These are phyloP conservation scores for Phalanger gymnotis DNA, from an alignment of 2,797 vertebrate genomes.

Conservation along the genomic window DNA sequence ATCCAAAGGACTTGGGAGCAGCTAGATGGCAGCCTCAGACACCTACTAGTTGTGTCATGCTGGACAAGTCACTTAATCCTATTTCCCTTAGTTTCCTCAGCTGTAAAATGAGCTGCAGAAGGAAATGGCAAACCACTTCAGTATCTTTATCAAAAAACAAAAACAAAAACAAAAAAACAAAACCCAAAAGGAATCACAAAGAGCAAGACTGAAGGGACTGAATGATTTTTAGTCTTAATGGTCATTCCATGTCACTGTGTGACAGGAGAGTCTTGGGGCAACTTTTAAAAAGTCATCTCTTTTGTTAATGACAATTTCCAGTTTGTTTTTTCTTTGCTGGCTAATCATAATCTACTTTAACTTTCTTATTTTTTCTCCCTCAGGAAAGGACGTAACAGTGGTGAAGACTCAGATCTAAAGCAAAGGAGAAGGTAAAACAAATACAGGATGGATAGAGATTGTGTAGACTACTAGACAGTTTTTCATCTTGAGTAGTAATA, in stretches of 20 bases:
- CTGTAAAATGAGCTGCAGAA: background rate
- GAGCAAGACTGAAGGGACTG: background rate
- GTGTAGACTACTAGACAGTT: background rate
- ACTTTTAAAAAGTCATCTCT: background rate
- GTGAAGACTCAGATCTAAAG: slow-evolving; percentile 89
- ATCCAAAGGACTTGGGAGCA: background rate
- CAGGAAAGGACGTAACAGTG: slow-evolving; percentile 87
- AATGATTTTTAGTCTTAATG: background rate
- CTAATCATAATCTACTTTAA: background rate
- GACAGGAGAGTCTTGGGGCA: background rate
- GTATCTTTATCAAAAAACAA: background rate
- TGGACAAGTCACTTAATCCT: background rate
- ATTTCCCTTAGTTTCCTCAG: background rate
- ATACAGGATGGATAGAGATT: background rate
- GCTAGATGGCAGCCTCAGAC: background rate
- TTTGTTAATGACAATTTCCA: background rate
- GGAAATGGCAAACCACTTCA: background rate
- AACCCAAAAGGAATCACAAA: background rate
- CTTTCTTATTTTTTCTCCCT: slow-evolving; percentile 65
- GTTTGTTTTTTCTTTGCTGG: background rate
- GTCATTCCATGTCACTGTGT: background rate
- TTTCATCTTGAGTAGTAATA: background rate
- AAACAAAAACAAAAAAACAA: too few species aligned
- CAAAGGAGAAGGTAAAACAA: slow-evolving; percentile 87
- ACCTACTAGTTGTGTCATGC: background rate